Conservation (phyloP, 2,888 invertebrate genomes). For the Ligdia adustata region DNA sequence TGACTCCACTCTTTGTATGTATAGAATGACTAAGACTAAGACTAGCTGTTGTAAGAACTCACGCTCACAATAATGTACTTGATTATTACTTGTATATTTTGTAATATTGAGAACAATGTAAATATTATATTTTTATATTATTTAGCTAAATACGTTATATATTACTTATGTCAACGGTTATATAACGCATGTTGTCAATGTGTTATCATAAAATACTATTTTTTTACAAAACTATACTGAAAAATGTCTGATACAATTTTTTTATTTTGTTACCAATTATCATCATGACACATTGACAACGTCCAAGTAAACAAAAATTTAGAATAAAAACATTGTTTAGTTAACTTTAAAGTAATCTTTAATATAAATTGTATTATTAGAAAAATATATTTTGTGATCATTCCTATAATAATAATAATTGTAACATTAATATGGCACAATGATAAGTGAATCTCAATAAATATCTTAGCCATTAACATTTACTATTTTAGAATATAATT, state of each 20-base stretch:
- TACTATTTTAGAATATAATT: conserved; percentile 5
- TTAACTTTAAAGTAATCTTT: neutral
- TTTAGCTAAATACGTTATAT: too few species aligned
- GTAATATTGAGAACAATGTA: too few species aligned
- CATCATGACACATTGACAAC: conserved; percentile 68
- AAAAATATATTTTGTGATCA: conserved; percentile 16
- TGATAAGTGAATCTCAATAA: conserved; percentile 18
- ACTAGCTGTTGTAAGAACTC: too few species aligned
- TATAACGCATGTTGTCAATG: conserved; percentile 69
- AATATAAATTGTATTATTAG: neutral
- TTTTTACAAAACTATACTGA: conserved; percentile 32
- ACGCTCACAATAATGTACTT: too few species aligned
- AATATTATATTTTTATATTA: conserved; percentile 18
- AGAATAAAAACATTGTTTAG: neutral
- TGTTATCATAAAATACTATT: conserved; percentile 46
- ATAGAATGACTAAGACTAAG: too few species aligned
- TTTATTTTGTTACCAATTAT: conserved; percentile 35
- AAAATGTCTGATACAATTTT: conserved; percentile 26
- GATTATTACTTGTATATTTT: too few species aligned
- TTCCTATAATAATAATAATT: conserved; percentile 10
- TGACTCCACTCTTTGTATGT: too few species aligned
- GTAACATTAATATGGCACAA: too few species aligned
- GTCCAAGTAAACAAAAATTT: conserved; percentile 44
- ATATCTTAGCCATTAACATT: conserved; percentile 23
- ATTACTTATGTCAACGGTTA: too few species aligned